phyloP scores from a whole-genome alignment of 2,113 vertebrate genomes.

The Galbula dea region DNA sequence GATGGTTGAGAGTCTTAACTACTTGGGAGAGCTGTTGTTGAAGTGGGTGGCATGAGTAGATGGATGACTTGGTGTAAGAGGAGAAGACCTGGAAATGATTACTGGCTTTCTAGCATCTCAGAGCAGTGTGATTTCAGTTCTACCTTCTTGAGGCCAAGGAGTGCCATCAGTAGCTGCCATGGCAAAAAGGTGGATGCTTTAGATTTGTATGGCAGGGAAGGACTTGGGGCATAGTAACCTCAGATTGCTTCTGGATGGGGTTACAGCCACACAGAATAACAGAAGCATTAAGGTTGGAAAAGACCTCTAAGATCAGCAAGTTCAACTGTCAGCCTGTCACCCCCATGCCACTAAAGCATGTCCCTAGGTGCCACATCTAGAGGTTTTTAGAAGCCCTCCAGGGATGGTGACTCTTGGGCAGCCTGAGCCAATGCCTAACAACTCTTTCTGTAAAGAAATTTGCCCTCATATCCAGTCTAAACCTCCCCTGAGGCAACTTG shows the following conservation, averaged over 20 bases:
- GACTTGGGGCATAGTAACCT: neutral
- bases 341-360: too few relatives aligned
- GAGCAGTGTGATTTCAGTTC: neutral
- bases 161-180: neutral
- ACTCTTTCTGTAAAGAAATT: too few relatives aligned
- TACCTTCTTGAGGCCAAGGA: neutral
- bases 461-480: too few relatives aligned
- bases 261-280: too few relatives aligned
- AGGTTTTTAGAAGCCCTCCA: too few relatives aligned
- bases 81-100: neutral
- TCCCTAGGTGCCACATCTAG: too few relatives aligned
- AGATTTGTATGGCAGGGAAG: neutral
- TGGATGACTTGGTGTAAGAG: neutral
- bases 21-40: neutral
- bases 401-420: too few relatives aligned
- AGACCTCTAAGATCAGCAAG: too few relatives aligned
- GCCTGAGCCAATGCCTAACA: too few relatives aligned
- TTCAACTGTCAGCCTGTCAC: too few relatives aligned
- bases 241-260: neutral
- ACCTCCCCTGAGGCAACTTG: too few relatives aligned
- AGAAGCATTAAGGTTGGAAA: too few relatives aligned
- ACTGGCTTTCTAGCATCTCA: neutral
- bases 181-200: neutral
- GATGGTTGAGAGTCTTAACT: neutral
- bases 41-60: neutral